Evolutionary conservation across 1,140 invertebrate species (phyloP).

Genomic region (Thaumatotibia leucotreta): DNA sequence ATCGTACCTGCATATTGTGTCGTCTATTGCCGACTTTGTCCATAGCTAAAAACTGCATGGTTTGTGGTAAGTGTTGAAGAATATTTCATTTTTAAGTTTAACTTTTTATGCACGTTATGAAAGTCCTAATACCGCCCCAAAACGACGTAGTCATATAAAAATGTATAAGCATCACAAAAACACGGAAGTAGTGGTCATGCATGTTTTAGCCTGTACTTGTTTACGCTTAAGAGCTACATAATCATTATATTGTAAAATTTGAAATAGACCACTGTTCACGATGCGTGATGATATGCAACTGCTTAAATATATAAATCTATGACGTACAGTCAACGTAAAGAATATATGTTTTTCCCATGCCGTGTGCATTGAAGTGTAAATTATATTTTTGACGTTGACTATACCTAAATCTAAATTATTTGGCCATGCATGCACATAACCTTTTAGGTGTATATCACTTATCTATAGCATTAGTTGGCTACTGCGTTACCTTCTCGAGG

Average conservation of each 20-base stretch:
- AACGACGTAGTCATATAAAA: too few species aligned
- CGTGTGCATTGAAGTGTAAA: too few species aligned
- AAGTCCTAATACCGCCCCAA: conserved; percentile 4
- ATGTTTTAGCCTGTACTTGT: background rate
- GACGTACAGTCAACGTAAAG: too few species aligned
- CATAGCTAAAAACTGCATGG: background rate
- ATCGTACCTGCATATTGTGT: conserved; percentile 19
- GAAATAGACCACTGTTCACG: too few species aligned
- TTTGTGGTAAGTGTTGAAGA: background rate
- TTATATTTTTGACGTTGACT: too few species aligned
- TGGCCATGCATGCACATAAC: background rate
- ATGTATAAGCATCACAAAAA: background rate
- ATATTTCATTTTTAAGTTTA: background rate
- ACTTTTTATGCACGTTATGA: background rate
- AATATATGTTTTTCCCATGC: too few species aligned
- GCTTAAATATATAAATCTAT: too few species aligned
- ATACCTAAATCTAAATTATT: background rate
- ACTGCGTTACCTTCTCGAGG: conserved; percentile 4
- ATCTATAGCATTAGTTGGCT: background rate
- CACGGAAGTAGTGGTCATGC: background rate
- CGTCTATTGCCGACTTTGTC: background rate
- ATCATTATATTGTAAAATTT: too few species aligned
- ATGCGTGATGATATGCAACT: too few species aligned
- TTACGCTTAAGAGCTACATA: too few species aligned
- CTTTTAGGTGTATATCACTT: background rate